Base-by-base conservation (phyloP, 2,888 invertebrate species). In the Dryococelus australis region DNA sequence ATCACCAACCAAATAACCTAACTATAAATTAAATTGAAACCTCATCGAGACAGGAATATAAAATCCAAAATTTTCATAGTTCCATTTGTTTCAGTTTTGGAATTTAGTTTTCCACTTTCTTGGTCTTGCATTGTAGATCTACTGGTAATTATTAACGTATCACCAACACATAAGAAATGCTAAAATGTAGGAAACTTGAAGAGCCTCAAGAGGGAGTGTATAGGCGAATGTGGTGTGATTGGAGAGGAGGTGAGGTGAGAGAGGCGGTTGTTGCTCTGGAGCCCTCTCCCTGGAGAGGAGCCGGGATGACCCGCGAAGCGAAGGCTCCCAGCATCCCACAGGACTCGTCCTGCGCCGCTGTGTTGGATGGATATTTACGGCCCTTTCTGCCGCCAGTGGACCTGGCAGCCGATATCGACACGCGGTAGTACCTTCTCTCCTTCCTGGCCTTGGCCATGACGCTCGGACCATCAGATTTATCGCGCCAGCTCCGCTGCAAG, bases 261-360 rank as follows among this genome's bases (percentile, higher is more conserved):
- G 8, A 24, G 65, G 20, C n/a, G 24, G 24, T 65, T 65, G n/a
- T n/a, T 65, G 65, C 24, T 8, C n/a, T 8, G 6, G 8, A 8
- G 16, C 65, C 24, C 24, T 5, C 24, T n/a, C 65, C 24, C 65
- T 65, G 65, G 65, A 83, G 83, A 83, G 27, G 24, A 20, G 16
- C 35, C 83, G 28, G 83, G 83, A 83, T 83, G 83, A 83, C 83
- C 83, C 83, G 83, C 43, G 83, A 83, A 83, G 83, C 26, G 47
- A 47, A 83, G 83, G 6, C 83, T 27, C 27, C n/a, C 83, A 35
- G 35, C 83, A 20, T 83, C 83, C 83, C 83, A 83, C 83, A 35
- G 83, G 83, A 83, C 83, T 83, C 83, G 83, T 43, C 83, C 83
- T 4, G 43, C 83, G 8, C 35, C 35, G 13, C 35, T 28, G 83